phyloP scores from a whole-genome alignment of 1,140 invertebrate species.

The Drosophila asahinai region DNA sequence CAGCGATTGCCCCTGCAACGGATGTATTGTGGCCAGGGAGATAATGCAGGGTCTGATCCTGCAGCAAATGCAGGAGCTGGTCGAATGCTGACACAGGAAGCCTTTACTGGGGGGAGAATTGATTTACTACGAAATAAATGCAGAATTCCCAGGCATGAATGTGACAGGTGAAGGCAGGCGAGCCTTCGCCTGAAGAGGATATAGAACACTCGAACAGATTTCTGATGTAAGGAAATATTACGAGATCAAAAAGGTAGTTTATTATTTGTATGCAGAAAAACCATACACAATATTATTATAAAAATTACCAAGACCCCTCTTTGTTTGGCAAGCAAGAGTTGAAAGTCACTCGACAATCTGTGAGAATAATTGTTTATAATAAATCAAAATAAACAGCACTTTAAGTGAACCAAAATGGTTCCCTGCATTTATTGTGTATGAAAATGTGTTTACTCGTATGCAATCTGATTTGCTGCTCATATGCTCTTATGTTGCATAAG shows the following conservation, averaged over 20 bases:
- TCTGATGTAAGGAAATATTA: not conserved
- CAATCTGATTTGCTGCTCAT: constrained; percentile 42
- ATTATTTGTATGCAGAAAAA: not conserved
- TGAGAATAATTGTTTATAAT: not conserved
- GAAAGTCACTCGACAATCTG: not conserved
- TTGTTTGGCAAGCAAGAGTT: not conserved
- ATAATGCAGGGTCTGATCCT: constrained; percentile 50
- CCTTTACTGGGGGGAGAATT: not conserved
- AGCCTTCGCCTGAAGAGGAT: not conserved
- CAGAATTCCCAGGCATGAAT: constrained; percentile 11
- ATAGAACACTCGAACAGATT: not conserved
- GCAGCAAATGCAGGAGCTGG: constrained; percentile 45
- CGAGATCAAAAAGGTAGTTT: not conserved
- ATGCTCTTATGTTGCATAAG: constrained; percentile 36
- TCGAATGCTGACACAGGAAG: constrained; percentile 25
- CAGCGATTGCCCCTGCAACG: constrained; percentile 51
- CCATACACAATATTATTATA: too few relatives aligned
- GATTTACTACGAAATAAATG: constrained; percentile 16
- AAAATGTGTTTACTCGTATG: constrained; percentile 1
- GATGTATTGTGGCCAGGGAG: constrained; percentile 47
- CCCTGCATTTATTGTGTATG: not conserved
- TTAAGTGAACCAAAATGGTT: not conserved
- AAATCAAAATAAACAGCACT: not conserved
- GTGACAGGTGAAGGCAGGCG: constrained; percentile 12
- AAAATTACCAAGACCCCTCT: too few relatives aligned